phyloP scores from a whole-genome alignment of 2,797 vertebrate genomes.

The Hybognathus amarus region DNA sequence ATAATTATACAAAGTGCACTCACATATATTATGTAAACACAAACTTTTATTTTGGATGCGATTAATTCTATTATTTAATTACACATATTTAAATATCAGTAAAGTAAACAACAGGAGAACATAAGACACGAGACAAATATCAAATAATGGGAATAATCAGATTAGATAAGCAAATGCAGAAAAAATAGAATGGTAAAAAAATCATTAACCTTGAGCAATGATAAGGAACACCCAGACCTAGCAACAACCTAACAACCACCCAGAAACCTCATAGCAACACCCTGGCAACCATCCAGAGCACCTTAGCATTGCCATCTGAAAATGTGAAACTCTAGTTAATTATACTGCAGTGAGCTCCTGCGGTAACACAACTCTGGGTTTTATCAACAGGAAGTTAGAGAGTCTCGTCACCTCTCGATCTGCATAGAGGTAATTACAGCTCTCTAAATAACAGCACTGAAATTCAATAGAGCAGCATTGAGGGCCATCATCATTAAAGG shows the following conservation, averaged over 20 bases:
- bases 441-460: slow-evolving; percentile 43
- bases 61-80: too few species aligned
- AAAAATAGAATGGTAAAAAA: neutral
- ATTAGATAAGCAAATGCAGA: neutral
- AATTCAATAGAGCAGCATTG: slow-evolving; percentile 45
- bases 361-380: slow-evolving; percentile 48
- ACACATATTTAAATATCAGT: neutral
- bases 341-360: slow-evolving; percentile 4
- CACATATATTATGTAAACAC: too few species aligned
- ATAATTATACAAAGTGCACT: too few species aligned
- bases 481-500: slow-evolving; percentile 59
- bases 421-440: slow-evolving; percentile 52
- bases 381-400: slow-evolving; percentile 44
- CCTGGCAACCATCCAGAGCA: neutral
- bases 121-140: neutral
- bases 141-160: neutral
- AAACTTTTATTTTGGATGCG: too few species aligned
- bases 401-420: slow-evolving; percentile 45
- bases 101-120: neutral
- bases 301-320: neutral
- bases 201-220: neutral
- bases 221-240: neutral
- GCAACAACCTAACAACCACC: neutral
- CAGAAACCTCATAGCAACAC: neutral
- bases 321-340: neutral